These are phyloP conservation scores for Temnothorax ravouxi DNA, from an alignment of 2,888 invertebrate species.

Conservation along the genomic window DNA sequence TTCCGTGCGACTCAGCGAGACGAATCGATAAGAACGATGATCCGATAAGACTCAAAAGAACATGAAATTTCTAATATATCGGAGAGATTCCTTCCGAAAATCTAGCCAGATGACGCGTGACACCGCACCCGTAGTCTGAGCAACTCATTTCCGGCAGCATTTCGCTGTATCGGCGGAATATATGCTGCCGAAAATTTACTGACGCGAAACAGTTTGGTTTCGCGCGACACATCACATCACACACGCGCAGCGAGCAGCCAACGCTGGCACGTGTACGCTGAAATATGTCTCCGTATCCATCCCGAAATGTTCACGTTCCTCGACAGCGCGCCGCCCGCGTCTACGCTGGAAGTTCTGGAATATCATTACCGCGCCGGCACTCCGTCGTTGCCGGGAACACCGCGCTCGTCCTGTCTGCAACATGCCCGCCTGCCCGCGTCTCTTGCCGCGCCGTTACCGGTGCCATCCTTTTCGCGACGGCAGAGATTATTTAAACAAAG, in stretches of 20 bases:
- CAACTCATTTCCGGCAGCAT: constrained; percentile 53
- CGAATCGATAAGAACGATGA: neutral
- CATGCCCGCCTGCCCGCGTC: neutral
- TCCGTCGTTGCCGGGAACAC: constrained; percentile 22
- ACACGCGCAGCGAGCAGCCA: neutral
- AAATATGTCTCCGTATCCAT: constrained; percentile 58
- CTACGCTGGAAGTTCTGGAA: constrained; percentile 46
- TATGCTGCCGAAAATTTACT: constrained; percentile 61
- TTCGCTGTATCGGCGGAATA: constrained; percentile 61
- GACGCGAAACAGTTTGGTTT: constrained; percentile 64
- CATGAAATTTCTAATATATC: neutral
- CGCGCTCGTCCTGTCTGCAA: constrained; percentile 1
- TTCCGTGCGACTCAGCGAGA: neutral
- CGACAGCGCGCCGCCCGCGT: constrained; percentile 35
- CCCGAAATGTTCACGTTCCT: constrained; percentile 38
- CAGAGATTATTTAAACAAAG: constrained; percentile 53
- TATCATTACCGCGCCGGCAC: constrained; percentile 46
- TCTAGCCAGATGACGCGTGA: constrained; percentile 48
- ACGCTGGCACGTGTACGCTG: constrained; percentile 37
- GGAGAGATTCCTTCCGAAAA: neutral
- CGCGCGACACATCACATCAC: constrained; percentile 54
- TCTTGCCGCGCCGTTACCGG: neutral
- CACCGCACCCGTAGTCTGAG: constrained; percentile 49
- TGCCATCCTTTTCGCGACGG: neutral
- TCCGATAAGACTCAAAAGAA: neutral